These are phyloP conservation scores for Volucella inflata DNA, from an alignment of 2,888 invertebrate genomes.

Conservation along the genomic window DNA sequence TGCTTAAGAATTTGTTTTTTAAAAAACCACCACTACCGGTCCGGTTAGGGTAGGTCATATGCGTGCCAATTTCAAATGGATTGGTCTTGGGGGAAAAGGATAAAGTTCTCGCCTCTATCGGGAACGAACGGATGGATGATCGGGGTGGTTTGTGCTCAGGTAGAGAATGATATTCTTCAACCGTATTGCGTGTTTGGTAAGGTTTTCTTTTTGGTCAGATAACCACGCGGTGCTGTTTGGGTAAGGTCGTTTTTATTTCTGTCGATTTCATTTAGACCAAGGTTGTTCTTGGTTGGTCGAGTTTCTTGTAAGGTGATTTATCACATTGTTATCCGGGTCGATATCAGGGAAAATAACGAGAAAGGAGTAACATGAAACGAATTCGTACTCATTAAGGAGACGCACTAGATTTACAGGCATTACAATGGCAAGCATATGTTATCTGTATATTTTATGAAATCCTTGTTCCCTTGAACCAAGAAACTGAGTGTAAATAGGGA, in stretches of 20 bases:
- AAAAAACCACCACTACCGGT: background rate
- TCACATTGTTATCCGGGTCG: background rate
- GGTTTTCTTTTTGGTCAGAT: constrained; percentile 27
- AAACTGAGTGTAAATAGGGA: no score
- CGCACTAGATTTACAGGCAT: no score
- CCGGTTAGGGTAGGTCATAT: constrained; percentile 20
- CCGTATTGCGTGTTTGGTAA: constrained; percentile 31
- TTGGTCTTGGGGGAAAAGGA: constrained; percentile 27
- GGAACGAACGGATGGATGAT: no score
- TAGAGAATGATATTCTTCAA: constrained; percentile 17
- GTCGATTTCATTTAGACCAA: constrained; percentile 40
- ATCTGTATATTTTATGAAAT: no score
- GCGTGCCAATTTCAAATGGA: constrained; percentile 25
- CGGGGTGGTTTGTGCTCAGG: background rate
- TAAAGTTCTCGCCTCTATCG: constrained; percentile 11
- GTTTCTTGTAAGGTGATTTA: constrained; percentile 27
- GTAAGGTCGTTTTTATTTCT: constrained; percentile 19
- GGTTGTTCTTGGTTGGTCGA: constrained; percentile 12
- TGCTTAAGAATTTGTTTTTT: constrained; percentile 4
- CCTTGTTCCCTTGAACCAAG: no score
- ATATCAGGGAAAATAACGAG: background rate
- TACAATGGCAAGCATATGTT: no score
- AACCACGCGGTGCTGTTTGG: background rate
- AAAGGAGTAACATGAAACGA: no score
- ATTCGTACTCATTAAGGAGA: no score